A percentile compares a stretch with the other conserved stretches of the same genome.
Evolutionary conservation across 2,888 invertebrate genomes (phyloP).

Genomic region (Plebejus anna): DNA sequence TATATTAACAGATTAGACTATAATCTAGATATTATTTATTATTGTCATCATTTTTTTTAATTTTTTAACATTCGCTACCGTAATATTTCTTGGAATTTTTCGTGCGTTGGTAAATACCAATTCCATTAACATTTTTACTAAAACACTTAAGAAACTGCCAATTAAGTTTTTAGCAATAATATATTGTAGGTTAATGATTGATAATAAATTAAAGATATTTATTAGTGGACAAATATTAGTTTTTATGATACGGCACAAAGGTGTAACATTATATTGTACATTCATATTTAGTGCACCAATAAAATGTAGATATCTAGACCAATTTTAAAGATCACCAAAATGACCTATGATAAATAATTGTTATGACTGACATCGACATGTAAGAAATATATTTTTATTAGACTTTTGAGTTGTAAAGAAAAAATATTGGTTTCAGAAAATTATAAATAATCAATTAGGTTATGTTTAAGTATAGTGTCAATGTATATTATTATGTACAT

Average conservation of each 20-base stretch:
- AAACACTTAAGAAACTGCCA: background rate
- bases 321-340: constrained; percentile 4
- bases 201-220: background rate
- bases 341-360: background rate
- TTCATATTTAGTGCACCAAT: constrained; percentile 21
- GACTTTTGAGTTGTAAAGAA: too few relatives aligned
- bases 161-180: background rate
- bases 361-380: background rate
- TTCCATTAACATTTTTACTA: background rate
- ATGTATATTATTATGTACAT: background rate
- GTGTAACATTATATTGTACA: background rate
- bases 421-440: too few relatives aligned
- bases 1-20: too few relatives aligned
- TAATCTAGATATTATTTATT: too few relatives aligned
- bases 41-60: background rate
- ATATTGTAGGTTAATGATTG: background rate
- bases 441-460: too few relatives aligned
- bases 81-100: background rate
- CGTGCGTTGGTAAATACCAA: background rate
- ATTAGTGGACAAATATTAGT: background rate
- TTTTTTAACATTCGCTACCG: background rate
- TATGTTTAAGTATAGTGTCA: too few relatives aligned
- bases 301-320: constrained; percentile 8
- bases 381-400: background rate
- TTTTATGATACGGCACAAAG: background rate